Conservation (phyloP, 37 sponge, comb jelly and placozoan species). For the Agelas oroides region DNA sequence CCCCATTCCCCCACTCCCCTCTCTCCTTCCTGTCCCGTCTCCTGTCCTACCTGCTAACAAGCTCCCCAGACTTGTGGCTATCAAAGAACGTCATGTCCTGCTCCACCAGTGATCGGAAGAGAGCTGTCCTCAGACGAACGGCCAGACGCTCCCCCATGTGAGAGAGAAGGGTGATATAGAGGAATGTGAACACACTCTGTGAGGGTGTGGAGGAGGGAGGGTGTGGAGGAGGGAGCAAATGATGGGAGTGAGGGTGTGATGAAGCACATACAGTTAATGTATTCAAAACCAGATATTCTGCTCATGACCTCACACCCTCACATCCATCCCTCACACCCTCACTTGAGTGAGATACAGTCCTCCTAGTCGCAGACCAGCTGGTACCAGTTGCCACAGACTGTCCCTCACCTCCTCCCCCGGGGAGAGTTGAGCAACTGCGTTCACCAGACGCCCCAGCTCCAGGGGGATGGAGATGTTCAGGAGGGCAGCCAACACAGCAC, state of each 20-base stretch:
- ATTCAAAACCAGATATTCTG: background rate
- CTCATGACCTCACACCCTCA: too few relatives aligned
- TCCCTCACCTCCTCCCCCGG: slow-evolving; percentile 30
- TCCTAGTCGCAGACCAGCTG: slow-evolving; percentile 29
- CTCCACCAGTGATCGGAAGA: slow-evolving; percentile 83
- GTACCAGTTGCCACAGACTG: slow-evolving; percentile 34
- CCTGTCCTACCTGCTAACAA: slow-evolving; percentile 82
- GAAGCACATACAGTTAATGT: background rate
- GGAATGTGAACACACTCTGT: slow-evolving; percentile 77
- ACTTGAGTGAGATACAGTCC: slow-evolving; percentile 62
- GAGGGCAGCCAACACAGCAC: slow-evolving; percentile 76
- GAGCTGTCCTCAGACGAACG: slow-evolving; percentile 64
- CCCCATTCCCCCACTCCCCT: too few relatives aligned
- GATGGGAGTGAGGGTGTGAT: too few relatives aligned
- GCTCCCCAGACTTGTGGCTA: slow-evolving; percentile 87
- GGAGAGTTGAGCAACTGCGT: slow-evolving; percentile 53
- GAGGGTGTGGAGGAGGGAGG: background rate
- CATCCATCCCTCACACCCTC: background rate
- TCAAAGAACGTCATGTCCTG: slow-evolving; percentile 93
- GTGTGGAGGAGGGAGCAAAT: background rate
- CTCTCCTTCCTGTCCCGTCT: too few relatives aligned
- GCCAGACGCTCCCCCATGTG: slow-evolving; percentile 81
- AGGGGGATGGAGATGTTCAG: slow-evolving; percentile 77
- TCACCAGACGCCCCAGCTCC: slow-evolving; percentile 69
- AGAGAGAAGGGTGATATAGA: slow-evolving; percentile 84